Evolutionary conservation across 2,113 vertebrate species (phyloP), one percentile per base, ranked within the genome.

Genomic region (Oreamnos americanus): DNA sequence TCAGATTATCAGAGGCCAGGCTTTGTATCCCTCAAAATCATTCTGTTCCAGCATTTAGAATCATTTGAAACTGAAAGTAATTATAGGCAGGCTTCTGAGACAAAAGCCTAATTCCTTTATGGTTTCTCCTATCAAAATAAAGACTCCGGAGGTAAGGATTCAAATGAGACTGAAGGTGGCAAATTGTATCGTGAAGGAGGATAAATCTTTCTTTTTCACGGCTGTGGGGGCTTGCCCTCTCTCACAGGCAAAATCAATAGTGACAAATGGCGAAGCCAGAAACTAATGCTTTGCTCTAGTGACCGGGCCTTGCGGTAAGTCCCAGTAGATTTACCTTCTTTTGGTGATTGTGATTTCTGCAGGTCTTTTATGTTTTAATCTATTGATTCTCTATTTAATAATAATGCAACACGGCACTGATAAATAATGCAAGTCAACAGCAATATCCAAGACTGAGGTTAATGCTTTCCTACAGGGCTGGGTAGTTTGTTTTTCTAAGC

Each of bases 31-130:
- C 89, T 96, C 82, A 81, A 91, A 87, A 90, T 94, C 71, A 62
- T 62, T 87, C 47, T 17, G 51, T 82, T 60, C 78, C 21, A 11
- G 79, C 51, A 94, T 95, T 90, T 51, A 49, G 91, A 96, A 88
- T 49, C 57, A 92, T 94, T 96, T 64, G 93, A 64, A 89, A 60
- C 39, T 33, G 79, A 94, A 95, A 94, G 82, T 93, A 96, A 98
- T 97, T 95, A 82, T 33, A 96, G 74, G 91, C 64, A 78, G 79
- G 81, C 82, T 81, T 95, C 64, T 1, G 21, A 87, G 83, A 97
- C 93, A 89, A 81, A 92, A 87, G 3, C 13, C 88, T 62, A n/a
- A 90, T 64, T 98, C 64, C 79, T 94, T 67, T 51, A 60, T n/a
- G 88, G 74, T 84, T 90, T 96, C 79, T 88, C 49, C 74, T 62